Base-by-base conservation (phyloP, 2,113 vertebrate genomes). In the Phyllostomus discolor region DNA sequence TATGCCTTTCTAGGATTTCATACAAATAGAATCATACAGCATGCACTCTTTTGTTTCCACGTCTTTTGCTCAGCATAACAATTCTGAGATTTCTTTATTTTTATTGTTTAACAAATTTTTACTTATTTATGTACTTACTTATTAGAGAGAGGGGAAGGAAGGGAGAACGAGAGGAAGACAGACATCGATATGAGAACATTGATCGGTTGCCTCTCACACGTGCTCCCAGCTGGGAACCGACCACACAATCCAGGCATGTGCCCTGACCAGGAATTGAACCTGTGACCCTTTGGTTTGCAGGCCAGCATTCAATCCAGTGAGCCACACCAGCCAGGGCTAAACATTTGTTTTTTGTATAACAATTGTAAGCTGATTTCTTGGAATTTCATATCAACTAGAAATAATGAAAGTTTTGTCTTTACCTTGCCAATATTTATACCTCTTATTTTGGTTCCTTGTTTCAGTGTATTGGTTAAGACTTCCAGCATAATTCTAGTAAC, bases 361-460 rank as follows among this genome's bases (percentile, higher is more conserved):
- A 33, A 64, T 75, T 92, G 10, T 64, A 75, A 64, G 33, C 33
- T 84, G 41, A 84, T 64, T 83, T 75, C 14, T 85, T 92, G 26
- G 81, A 64, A 76, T 92, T 76, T 50, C 67, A 24, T 75, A 84
- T 84, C 26, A 75, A 84, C 26, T 92, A 28, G 24, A 84, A 84
- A 82, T 35, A 82, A 73, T 91, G 67, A 48, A 14, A 70, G 11
- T 84, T 92, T 84, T 75, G 26, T 50, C 33, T 52, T 85, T 85
- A 50, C 57, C 57, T 66, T 64, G 15, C 43, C 66, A 82, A 28
- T 73, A 88, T 88, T 88, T 93, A 80, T 88, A 80, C 14, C 12
- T 80, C 83, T 79, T 93, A 59, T 31, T 93, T 86, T 93, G 83
- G 87, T 57, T 86, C 88, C 52, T 88, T 26, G 62, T 67, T 93